Conservation (phyloP, 2,888 invertebrate genomes). For the Serrognathus titanus region DNA sequence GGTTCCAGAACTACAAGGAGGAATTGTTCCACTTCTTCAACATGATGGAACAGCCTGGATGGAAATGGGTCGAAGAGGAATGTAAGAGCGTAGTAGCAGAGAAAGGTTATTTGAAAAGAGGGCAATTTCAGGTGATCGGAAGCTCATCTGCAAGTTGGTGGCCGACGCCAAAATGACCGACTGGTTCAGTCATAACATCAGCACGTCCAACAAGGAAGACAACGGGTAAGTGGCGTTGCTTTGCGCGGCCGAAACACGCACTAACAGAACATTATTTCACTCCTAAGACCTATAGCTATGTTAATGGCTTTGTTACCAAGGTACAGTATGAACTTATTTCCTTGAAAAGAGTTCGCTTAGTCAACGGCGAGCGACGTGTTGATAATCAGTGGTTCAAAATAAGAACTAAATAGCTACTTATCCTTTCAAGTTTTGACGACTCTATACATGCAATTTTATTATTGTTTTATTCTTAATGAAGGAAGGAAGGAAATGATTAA, state of each 20-base stretch:
- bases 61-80: conserved; percentile 64
- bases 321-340: conserved; percentile 61
- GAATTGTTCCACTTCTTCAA: conserved; percentile 76
- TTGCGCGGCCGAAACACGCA: conserved; percentile 16
- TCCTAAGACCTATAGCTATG: conserved; percentile 75
- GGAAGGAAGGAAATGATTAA: too few species aligned
- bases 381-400: too few species aligned
- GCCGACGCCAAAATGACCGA: conserved; percentile 86
- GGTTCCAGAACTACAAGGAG: conserved; percentile 63
- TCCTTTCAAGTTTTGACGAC: too few species aligned
- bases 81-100: conserved; percentile 28
- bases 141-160: conserved; percentile 78
- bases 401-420: too few species aligned
- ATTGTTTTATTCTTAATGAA: too few species aligned
- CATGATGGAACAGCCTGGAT: conserved; percentile 74
- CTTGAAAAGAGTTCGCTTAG: not conserved
- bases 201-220: conserved; percentile 65
- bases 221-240: conserved; percentile 55
- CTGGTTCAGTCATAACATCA: conserved; percentile 79
- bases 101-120: not conserved
- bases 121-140: conserved; percentile 69
- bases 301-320: conserved; percentile 91
- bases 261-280: conserved; percentile 27
- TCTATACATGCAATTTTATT: too few species aligned
- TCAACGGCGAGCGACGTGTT: too few species aligned